Evolutionary conservation across 2,888 invertebrate genomes (phyloP).

Genomic region (Drosophila birchii): DNA sequence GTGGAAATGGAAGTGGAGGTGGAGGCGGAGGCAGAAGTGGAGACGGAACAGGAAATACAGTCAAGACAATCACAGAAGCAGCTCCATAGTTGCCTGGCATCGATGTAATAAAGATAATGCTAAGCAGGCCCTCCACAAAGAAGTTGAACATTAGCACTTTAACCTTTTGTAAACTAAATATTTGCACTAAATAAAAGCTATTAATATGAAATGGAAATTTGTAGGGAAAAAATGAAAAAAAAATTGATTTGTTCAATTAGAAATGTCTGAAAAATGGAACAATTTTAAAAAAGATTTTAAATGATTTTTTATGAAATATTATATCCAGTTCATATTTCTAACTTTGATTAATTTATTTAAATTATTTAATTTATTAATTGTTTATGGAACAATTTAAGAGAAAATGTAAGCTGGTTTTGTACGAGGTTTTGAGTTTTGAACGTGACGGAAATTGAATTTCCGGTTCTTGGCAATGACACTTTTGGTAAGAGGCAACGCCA

Average conservation of each 20-base stretch:
- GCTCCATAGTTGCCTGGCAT: constrained; percentile 49
- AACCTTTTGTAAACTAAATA: constrained; percentile 1
- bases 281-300: no score
- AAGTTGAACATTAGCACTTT: constrained; percentile 24
- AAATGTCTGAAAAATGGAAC: no score
- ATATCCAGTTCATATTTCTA: no score
- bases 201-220: neutral
- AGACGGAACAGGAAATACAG: neutral
- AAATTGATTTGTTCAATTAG: no score
- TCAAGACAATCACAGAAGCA: constrained; percentile 35
- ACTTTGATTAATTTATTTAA: no score
- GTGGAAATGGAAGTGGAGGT: no score
- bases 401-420: no score
- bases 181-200: neutral
- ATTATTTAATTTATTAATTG: no score
- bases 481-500: constrained; percentile 53
- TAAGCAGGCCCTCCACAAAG: constrained; percentile 6
- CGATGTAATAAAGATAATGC: constrained; percentile 50
- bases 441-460: constrained; percentile 80
- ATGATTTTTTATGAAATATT: no score
- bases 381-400: no score
- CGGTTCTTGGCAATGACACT: constrained; percentile 66
- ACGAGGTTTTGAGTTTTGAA: constrained; percentile 34
- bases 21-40: neutral
- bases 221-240: no score